Percentiles rank a stretch among this genome's conserved stretches.
Conservation (phyloP, 2,797 vertebrate species). For the Vultur gryphus region DNA sequence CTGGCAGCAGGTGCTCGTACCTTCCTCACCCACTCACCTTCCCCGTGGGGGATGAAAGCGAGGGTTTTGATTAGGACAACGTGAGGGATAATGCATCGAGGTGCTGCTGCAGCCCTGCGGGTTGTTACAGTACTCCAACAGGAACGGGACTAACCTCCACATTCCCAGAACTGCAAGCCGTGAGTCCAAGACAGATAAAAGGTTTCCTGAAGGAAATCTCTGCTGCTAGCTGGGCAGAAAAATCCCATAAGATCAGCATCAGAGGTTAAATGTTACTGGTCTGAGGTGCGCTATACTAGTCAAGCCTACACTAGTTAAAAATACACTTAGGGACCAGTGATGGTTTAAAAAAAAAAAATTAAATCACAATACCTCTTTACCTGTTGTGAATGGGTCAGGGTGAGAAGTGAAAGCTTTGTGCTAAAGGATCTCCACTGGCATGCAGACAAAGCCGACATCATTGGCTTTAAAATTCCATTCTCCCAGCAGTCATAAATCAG, state of each 20-base stretch:
- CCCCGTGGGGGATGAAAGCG: background rate
- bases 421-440: background rate
- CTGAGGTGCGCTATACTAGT: background rate
- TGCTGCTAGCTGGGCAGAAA: background rate
- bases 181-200: background rate
- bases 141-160: background rate
- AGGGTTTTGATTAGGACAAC: background rate
- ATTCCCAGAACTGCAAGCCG: background rate
- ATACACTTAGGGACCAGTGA: background rate
- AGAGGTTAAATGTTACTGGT: background rate
- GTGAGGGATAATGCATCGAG: accelerated
- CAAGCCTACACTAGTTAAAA: background rate
- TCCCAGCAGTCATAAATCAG: background rate
- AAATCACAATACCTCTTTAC: background rate
- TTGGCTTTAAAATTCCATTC: background rate
- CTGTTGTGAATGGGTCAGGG: background rate
- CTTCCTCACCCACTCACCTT: background rate
- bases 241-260: background rate
- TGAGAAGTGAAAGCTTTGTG: slow-evolving; percentile 20
- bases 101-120: background rate
- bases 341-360: background rate
- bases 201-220: background rate
- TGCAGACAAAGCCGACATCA: background rate
- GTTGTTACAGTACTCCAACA: background rate
- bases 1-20: background rate